Evolutionary conservation across 2,113 vertebrate species (phyloP).

Genomic region (Irena cyanogastra): DNA sequence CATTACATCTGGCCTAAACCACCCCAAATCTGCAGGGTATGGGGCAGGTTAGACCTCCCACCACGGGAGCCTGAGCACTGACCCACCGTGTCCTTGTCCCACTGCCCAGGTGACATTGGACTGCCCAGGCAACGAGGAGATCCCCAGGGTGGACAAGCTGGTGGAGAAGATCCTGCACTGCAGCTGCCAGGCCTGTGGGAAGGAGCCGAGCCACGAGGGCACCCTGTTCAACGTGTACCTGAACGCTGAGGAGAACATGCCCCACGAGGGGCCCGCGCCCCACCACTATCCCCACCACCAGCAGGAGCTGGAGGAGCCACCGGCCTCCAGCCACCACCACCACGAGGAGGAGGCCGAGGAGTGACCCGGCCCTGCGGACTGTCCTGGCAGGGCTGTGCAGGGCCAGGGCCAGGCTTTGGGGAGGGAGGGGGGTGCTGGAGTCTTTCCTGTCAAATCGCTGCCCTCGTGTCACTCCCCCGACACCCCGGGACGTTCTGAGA

Average conservation of each 20-base stretch:
- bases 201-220: conserved; percentile 87
- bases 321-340: conserved; percentile 24
- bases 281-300: conserved; percentile 56
- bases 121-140: conserved; percentile 84
- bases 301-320: conserved; percentile 27
- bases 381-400: neutral
- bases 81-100: neutral
- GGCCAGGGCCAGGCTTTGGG: neutral
- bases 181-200: conserved; percentile 95
- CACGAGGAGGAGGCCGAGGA: conserved; percentile 60
- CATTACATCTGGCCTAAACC: neutral
- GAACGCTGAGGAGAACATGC: conserved; percentile 77
- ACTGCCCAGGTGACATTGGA: conserved; percentile 86
- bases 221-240: conserved; percentile 87
- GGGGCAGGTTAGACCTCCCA: neutral
- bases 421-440: conserved; percentile 61
- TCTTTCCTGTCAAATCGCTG: neutral
- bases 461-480: conserved; percentile 24
- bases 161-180: conserved; percentile 95
- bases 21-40: neutral
- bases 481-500: neutral
- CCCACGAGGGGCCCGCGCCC: conserved; percentile 50
- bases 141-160: conserved; percentile 90
- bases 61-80: fast-evolving
- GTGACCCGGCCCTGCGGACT: conserved; percentile 1